Percentiles rank a stretch among this genome's conserved stretches.
Evolutionary conservation across 2,113 vertebrate genomes (phyloP).

Genomic region (Lichenostomus cassidix): DNA sequence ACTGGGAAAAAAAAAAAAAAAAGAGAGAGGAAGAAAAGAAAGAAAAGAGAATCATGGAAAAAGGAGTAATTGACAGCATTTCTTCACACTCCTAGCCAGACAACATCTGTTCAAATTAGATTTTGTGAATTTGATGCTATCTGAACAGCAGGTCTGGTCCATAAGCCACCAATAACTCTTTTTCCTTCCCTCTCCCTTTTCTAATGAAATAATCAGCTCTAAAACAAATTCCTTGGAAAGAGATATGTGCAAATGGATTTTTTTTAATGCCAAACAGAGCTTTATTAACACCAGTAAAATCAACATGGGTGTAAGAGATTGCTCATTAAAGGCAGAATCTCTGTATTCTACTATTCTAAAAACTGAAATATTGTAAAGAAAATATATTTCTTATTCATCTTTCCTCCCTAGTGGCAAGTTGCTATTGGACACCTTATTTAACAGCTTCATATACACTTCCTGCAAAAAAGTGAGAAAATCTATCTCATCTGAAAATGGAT

Average conservation of each 20-base stretch:
- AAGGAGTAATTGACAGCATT: not conserved
- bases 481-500: not conserved
- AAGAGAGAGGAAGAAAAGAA: not conserved
- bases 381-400: constrained; percentile 5
- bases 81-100: not conserved
- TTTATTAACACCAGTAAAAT: not conserved
- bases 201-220: not conserved
- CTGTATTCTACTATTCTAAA: not conserved
- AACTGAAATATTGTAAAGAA: not conserved
- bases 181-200: not conserved
- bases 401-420: constrained; percentile 1
- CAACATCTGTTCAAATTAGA: constrained; percentile 46
- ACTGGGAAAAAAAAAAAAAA: not conserved
- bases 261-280: not conserved
- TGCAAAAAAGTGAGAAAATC: not conserved
- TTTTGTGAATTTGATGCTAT: constrained; percentile 12
- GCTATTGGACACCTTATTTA: constrained; percentile 11
- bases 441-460: not conserved
- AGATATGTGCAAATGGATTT: not conserved
- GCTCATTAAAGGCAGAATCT: not conserved
- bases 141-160: not conserved
- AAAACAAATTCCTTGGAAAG: not conserved
- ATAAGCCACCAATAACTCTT: constrained; percentile 3
- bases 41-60: not conserved
- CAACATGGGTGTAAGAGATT: not conserved